Evolutionary conservation across 2,888 invertebrate genomes (phyloP), one percentile per base, ranked within the genome.

Genomic region (Metalampra italica): DNA sequence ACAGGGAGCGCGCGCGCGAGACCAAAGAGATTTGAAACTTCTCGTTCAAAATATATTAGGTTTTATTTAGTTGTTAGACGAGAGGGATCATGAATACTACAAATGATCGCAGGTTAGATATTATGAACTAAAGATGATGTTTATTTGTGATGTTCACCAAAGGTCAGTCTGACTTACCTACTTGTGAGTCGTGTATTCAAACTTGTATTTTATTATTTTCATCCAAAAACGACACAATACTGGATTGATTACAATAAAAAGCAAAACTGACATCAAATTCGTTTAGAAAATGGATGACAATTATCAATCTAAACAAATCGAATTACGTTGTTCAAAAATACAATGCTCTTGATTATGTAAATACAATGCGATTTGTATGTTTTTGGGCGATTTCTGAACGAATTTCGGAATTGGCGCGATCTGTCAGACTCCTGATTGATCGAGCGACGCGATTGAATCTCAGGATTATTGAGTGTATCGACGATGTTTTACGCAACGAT

Each of bases 221-320:
- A 36, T 9, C 4, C 36, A 12, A 12, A 36, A 36, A n/a, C 11
- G n/a, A 12, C 12, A 36, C 36, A 14, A 13, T 38, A 13, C 45
- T 22, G 32, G 34, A 44, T n/a, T n/a, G n/a, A 29, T 9, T 12
- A 11, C 30, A 39, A 39, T 38, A 40, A 41, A 29, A 12, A 36
- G 37, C 47, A 15, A 29, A 13, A 40, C 13, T 32, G 43, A 37
- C 43, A 15, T 12, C 38, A 13, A 11, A 12, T n/a, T 22, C 12
- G 14, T 8, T 9, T 13, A 15, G 30, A 47, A 43, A 47, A 47
- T 47, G 47, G 47, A 47, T 47, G 14, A 9, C 42, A n/a, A 11
- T 14, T 13, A 48, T 48, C 48, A 12, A 48, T 48, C 48, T 48
- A 46, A 48, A 44, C 48, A 48, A 43, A 48, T 43, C 36, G 13